These are phyloP conservation scores for Lasiurus borealis DNA, from an alignment of 2,113 vertebrate species.

Conservation along the genomic window DNA sequence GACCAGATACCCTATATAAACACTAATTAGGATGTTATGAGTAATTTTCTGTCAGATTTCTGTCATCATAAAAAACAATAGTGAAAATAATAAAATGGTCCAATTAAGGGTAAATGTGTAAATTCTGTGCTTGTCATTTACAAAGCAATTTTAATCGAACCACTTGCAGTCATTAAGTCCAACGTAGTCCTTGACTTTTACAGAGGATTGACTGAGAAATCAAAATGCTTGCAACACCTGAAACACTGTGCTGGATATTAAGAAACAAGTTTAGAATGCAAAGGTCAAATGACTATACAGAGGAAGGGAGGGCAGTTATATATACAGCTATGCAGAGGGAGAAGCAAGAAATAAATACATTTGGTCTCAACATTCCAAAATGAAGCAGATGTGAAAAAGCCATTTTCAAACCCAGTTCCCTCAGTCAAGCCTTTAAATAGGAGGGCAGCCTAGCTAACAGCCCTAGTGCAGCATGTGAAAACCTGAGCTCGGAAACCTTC, in stretches of 20 bases:
- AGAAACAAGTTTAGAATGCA: neutral
- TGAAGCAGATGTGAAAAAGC: neutral
- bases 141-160: conserved; percentile 18
- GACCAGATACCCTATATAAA: conserved; percentile 23
- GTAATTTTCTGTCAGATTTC: conserved; percentile 43
- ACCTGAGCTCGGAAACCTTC: neutral
- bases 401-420: neutral
- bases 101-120: conserved; percentile 43
- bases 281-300: neutral
- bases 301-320: neutral
- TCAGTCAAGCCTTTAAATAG: neutral
- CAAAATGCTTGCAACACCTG: neutral
- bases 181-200: conserved; percentile 30
- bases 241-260: neutral
- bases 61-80: neutral
- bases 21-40: neutral
- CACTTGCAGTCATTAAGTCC: neutral
- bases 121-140: conserved; percentile 10
- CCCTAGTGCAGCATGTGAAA: neutral
- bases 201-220: neutral
- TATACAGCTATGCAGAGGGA: neutral
- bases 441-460: neutral
- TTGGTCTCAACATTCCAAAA: neutral
- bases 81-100: conserved; percentile 13
- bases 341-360: neutral